Evolutionary conservation across 92 coral and sea anemone species (phyloP), one percentile per base, ranked within the genome.

Genomic region (Galaxea fascicularis): DNA sequence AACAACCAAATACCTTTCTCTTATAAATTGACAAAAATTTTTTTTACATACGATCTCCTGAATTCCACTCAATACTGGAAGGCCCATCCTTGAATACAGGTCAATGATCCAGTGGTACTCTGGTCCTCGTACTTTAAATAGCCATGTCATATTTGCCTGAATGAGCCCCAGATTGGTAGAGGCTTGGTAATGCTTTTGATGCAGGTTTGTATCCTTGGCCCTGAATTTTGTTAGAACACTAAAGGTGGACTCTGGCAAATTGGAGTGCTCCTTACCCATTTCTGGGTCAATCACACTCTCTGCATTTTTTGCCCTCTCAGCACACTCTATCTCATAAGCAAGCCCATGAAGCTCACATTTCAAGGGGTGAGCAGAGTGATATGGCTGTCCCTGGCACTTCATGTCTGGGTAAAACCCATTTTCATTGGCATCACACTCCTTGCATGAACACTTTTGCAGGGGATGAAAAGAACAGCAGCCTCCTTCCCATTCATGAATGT

Each of bases 401-500:
- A 78, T 15, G 13, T 78, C 85, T 21, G 80, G 69, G 72, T 62
- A 79, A 80, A 89, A 79, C 46, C 93, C 93, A 72, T 85, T n/a
- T 26, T 62, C 78, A 16, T 86, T 84, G 14, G 14, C 70, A 4
- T 6, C 22, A 31, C 82, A 80, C 10, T 73, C 46, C 68, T 72
- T 72, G 30, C 81, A 80, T 30, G 46, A 46, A 72, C 90, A 87
- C 18, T 85, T 79, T 18, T 45, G 62, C 77, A 71, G 22, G 1
- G 66, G 66, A 13, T 60, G 66, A 0, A 60, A 60, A 10, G 66
- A 22, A 24, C 66, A 60, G 21, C 41, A 70, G 13, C 84, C 78
- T 27, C 80, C 88, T 63, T 86, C 78, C 93, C 93, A 89, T 49
- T 73, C 75, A 73, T 86, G 93, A 52, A 89, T 86, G 65, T 79